These are phyloP conservation scores for Hypotaenidia okinawae DNA, from an alignment of 2,797 vertebrate species.

Conservation along the genomic window DNA sequence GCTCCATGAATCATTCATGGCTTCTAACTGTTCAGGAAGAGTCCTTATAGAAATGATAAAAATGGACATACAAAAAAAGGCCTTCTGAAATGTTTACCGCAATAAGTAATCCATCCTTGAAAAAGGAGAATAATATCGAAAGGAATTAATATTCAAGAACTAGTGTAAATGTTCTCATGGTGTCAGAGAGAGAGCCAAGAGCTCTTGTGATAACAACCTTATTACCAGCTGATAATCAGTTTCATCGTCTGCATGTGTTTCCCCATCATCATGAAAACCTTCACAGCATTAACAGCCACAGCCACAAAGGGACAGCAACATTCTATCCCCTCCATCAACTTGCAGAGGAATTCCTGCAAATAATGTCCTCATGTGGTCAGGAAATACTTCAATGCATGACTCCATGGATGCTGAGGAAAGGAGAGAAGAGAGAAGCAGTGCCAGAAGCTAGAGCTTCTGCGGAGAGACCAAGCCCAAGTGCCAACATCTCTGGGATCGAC, in stretches of 20 bases:
- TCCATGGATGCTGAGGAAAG: not conserved
- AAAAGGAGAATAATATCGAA: not conserved
- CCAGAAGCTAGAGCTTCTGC: not conserved
- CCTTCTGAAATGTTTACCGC: not conserved
- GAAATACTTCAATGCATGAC: not conserved
- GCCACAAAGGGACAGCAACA: not conserved
- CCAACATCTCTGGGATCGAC: not conserved
- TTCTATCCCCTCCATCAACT: not conserved
- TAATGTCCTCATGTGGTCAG: not conserved
- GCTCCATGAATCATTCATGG: not conserved
- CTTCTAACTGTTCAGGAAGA: not conserved
- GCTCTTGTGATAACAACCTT: not conserved
- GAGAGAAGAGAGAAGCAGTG: not conserved
- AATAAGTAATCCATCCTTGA: not conserved
- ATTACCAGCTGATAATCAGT: not conserved
- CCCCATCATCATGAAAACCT: not conserved
- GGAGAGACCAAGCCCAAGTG: not conserved
- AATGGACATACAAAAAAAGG: not conserved
- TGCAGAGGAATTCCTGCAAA: constrained; percentile 10
- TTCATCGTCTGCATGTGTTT: not conserved
- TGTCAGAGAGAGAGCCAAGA: not conserved
- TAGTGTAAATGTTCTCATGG: not conserved
- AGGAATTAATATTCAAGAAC: not conserved
- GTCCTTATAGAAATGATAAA: not conserved
- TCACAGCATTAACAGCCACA: not conserved